Evolutionary conservation across 1,140 invertebrate species (phyloP).

Genomic region (Drosophila erecta): DNA sequence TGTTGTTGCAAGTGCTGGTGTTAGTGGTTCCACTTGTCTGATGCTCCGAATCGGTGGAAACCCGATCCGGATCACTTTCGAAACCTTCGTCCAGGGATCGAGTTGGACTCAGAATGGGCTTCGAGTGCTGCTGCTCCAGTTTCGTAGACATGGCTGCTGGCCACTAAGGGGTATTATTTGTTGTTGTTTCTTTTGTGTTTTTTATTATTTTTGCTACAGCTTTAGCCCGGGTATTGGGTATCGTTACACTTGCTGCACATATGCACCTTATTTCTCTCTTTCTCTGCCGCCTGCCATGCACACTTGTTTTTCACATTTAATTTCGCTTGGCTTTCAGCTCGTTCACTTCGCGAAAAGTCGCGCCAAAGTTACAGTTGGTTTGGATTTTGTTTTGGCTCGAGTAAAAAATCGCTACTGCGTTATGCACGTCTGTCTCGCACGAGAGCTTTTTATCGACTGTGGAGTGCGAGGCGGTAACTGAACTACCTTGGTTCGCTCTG

Average conservation of each 20-base stretch:
- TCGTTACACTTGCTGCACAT: conserved; percentile 61
- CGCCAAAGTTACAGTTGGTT: conserved; percentile 52
- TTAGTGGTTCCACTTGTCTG: conserved; percentile 77
- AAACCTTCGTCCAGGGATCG: conserved; percentile 85
- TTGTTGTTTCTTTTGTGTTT: conserved; percentile 21
- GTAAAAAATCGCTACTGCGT: conserved; percentile 28
- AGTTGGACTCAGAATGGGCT: conserved; percentile 84
- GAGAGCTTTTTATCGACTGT: conserved; percentile 78
- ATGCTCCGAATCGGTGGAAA: conserved; percentile 85
- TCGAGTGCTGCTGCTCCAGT: conserved; percentile 83
- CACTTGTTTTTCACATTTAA: conserved; percentile 59
- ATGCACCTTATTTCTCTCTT: conserved; percentile 64
- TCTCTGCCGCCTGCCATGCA: conserved; percentile 44
- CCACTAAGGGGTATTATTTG: conserved; percentile 46
- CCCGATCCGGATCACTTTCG: conserved; percentile 85
- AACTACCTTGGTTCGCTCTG: conserved; percentile 10
- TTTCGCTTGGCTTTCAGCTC: conserved; percentile 47
- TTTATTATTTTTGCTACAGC: background rate
- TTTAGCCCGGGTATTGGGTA: conserved; percentile 44
- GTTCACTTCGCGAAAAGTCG: conserved; percentile 61
- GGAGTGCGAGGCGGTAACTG: background rate
- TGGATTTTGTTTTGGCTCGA: conserved; percentile 19
- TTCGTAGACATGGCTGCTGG: conserved; percentile 67
- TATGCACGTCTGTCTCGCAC: conserved; percentile 71
- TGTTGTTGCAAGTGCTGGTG: conserved; percentile 42